These are phyloP conservation scores for Drosophila longiperda DNA, from an alignment of 2,888 invertebrate species.

Conservation along the genomic window DNA sequence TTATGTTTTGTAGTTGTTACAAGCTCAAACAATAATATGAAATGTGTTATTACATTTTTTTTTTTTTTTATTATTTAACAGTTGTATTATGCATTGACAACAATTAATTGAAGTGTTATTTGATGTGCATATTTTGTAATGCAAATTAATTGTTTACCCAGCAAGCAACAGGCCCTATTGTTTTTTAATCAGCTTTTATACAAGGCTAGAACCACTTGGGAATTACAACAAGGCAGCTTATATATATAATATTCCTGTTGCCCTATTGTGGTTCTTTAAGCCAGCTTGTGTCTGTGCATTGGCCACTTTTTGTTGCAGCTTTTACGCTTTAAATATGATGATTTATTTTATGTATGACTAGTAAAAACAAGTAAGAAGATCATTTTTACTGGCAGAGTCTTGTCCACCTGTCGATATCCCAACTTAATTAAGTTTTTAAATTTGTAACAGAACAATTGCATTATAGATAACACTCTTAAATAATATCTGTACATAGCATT, in stretches of 20 bases:
- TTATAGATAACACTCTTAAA: neutral
- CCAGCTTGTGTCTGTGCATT: neutral
- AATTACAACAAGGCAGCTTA: slow-evolving; percentile 15
- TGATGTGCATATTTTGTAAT: slow-evolving; percentile 25
- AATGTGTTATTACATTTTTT: neutral
- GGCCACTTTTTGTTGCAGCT: neutral
- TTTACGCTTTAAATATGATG: neutral
- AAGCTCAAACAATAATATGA: slow-evolving; percentile 31
- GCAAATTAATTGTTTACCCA: slow-evolving; percentile 54
- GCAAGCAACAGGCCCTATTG: neutral
- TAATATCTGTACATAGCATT: neutral
- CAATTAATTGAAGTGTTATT: slow-evolving; percentile 37
- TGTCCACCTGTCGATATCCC: neutral
- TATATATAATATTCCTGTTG: slow-evolving; percentile 44
- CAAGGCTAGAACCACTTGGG: slow-evolving; percentile 23
- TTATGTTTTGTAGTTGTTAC: slow-evolving; percentile 11
- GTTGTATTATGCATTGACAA: slow-evolving; percentile 30
- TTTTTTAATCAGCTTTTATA: slow-evolving; percentile 17
- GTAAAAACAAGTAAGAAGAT: neutral
- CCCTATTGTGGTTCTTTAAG: slow-evolving; percentile 16
- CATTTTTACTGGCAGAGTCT: neutral
- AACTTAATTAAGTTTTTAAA: neutral
- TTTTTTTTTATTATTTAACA: slow-evolving; percentile 11
- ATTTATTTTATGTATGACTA: neutral
- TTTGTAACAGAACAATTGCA: neutral